Percentiles rank a stretch among this genome's conserved stretches.
These are phyloP conservation scores for Minunthozetes semirufus DNA, from an alignment of 2,888 invertebrate genomes.

Conservation along the genomic window DNA sequence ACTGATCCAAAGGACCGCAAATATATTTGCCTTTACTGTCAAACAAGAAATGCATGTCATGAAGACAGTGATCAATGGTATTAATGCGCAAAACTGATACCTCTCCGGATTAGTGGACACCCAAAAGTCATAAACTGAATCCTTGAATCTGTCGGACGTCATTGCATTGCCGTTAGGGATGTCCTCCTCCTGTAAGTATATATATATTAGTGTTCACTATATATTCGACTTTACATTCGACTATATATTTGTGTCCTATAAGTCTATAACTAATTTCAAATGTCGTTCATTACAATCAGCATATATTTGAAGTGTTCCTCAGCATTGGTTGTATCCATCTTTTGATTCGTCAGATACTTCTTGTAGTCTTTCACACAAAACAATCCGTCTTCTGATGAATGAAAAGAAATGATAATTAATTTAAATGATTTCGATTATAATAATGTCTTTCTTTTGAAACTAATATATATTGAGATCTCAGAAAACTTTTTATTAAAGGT, in stretches of 20 bases:
- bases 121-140: constrained; percentile 45
- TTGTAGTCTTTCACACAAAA: constrained; percentile 45
- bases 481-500: constrained; percentile 14
- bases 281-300: constrained; percentile 42
- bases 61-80: constrained; percentile 13
- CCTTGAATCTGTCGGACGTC: constrained; percentile 44
- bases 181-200: constrained; percentile 43
- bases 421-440: constrained; percentile 15
- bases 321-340: constrained; percentile 44
- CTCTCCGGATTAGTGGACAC: constrained; percentile 42
- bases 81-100: constrained; percentile 25
- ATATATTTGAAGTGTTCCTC: constrained; percentile 45
- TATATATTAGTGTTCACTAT: neutral
- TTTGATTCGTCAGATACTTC: constrained; percentile 43
- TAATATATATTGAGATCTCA: neutral
- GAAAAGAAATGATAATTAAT: neutral
- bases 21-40: constrained; percentile 44
- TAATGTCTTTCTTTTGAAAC: constrained; percentile 1
- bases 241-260: too few relatives aligned
- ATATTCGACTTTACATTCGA: too few relatives aligned
- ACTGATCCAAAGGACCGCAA: constrained; percentile 44
- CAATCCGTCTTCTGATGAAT: constrained; percentile 44
- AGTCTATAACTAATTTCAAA: neutral
- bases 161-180: constrained; percentile 43
- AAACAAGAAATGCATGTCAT: neutral